Base-by-base conservation (phyloP, 2,888 invertebrate species). In the Synanthedon andrenaeformis region DNA sequence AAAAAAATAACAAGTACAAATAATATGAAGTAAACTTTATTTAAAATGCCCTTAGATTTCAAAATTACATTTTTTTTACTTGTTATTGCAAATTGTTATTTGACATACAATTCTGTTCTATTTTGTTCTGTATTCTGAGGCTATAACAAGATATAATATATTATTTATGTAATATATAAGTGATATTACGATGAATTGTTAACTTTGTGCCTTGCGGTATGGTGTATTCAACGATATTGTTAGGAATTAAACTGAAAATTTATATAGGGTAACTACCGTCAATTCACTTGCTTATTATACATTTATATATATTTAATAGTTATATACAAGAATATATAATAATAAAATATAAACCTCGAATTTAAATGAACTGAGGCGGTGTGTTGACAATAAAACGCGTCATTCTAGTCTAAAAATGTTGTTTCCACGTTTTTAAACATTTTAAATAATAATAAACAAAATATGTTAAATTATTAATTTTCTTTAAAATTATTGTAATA, bases 361-460 rank as follows among this genome's bases (percentile, higher is more conserved):
- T 84, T 80, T 84, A 82, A 72, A 72, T 69, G 75, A 75, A 74
- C 75, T 68, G 58, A 59, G 74, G 77, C 74, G 70, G 82, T 79
- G 81, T 74, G 74, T 75, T 75, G 85, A 86, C 86, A 86, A 86
- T 86, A 86, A 84, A 72, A 77, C 73, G 57, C 66, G 72, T 66
- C 67, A 76, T 73, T 85, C 85, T 86, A 86, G 85, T 86, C 85
- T 79, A 45, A 35, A 35, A 35, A 35, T 35, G 45, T 45, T 45
- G 14, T 45, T 23, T 13, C 14, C 13, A 45, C 1, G 14, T 45
- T 14, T 45, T 45, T n/a, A n/a, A 13, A 13, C 45, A 45, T 45
- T 45, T 45, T 11, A 45, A 35, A 8, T 35, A 10, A 35, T 23
- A 23, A 23, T 23, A 23, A 23, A 8, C 6, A 35, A 35, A 35